Evolutionary conservation across 2,797 vertebrate genomes (phyloP), one percentile per base, ranked within the genome.

Genomic region (Ispidina lecontei): DNA sequence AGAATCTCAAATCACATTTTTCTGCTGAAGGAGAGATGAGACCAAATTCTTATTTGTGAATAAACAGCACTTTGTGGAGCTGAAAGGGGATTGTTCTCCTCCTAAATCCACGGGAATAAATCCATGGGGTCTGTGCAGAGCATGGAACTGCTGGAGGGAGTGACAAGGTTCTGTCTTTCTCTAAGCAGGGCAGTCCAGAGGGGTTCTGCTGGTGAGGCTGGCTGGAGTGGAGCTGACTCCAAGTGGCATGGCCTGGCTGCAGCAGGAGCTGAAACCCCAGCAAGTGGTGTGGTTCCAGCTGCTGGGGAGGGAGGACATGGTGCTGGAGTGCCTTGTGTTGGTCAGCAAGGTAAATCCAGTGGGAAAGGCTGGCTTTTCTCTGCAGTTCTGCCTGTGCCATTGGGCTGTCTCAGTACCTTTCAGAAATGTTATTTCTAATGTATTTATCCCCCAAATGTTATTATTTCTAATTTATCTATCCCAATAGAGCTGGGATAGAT

Each of bases 141-240:
- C 10, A 4, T 16, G 59, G 46, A 7, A 31, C 63, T 31, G 67
- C 51, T 14, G 58, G 35, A 3, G 14, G n/a, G 19, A 14, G 13
- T 62, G 22, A 5, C 65, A 14, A 37, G 35, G 43, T 3, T 51
- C 7, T 73, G 17, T 68, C 21, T 78, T 1, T 82, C 6, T 25
- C 0, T 75, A 12, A 71, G 8, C 94, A 99, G 99, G 97, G 95
- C 97, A 96, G 18, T 60, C 94, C 0, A 17, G 92, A 25, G 97
- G 98, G 33, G 89, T 96, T 9, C 93, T 99, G 94, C 87, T 98
- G 94, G 94, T 99, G 62, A 97, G 96, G 56, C 97, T 99, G 89
- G 99, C 98, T 2, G 99, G 99, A 31, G 98, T 99, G 94, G 98
- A 99, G 93, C 77, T 99, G 96, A 98, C 98, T 10, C 97, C 98